Evolutionary conservation across 1,140 invertebrate species (phyloP).

Genomic region (Orussus abietinus): DNA sequence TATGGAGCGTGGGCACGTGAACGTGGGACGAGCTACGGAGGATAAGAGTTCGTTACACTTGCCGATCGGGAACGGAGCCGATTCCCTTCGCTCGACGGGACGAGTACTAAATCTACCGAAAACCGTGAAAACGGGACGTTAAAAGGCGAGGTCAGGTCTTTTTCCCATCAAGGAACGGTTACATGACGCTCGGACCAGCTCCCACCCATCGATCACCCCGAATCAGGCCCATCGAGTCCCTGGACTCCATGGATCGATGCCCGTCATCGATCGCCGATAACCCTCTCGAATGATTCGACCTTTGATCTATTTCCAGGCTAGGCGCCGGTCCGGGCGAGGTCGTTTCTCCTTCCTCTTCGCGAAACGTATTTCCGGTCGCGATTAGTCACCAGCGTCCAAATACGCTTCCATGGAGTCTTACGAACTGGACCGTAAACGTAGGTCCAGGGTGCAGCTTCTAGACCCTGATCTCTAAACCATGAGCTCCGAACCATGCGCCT

Average conservation of each 20-base stretch:
- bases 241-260: too few relatives aligned
- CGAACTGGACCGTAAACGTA: too few relatives aligned
- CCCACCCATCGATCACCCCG: conserved; percentile 16
- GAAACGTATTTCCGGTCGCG: conserved; percentile 28
- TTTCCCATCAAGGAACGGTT: too few relatives aligned
- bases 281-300: conserved; percentile 28
- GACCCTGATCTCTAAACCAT: too few relatives aligned
- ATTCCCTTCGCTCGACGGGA: not conserved
- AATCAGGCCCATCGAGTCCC: too few relatives aligned
- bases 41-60: conserved; percentile 23
- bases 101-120: conserved; percentile 9
- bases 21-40: conserved; percentile 23
- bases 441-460: too few relatives aligned
- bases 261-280: too few relatives aligned
- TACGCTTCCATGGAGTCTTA: too few relatives aligned
- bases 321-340: conserved; percentile 15
- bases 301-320: conserved; percentile 40
- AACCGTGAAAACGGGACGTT: too few relatives aligned
- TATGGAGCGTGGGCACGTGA: conserved; percentile 14
- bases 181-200: too few relatives aligned
- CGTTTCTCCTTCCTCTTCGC: conserved; percentile 14
- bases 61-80: conserved; percentile 10
- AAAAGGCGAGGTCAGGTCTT: too few relatives aligned
- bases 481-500: too few relatives aligned
- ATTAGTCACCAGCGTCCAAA: conserved; percentile 25